Base-by-base conservation (phyloP, 2,888 invertebrate genomes). In the Dynastes grantii region DNA sequence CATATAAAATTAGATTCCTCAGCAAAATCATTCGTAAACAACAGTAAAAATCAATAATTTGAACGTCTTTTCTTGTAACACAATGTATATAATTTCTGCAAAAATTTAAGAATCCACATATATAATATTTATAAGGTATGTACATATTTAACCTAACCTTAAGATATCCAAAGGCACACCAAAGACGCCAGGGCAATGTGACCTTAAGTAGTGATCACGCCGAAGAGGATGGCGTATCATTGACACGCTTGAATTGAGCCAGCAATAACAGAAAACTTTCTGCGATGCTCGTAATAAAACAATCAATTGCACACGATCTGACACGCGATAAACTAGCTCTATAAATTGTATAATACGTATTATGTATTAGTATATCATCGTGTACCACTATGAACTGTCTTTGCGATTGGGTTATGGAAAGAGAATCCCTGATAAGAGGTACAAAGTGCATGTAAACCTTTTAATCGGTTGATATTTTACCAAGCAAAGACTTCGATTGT, bases 111-210 rank as follows among this genome's bases (percentile, higher is more conserved):
- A n/a, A n/a, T 37, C 32, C 32, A 32, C 32, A 32, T 32, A 32
- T 4, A 2, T 32, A 32, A 4, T 37, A 37, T n/a, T n/a, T n/a
- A n/a, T n/a, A n/a, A n/a, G n/a, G n/a, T n/a, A n/a, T n/a, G n/a
- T n/a, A 13, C 22, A 29, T 63, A 16, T 63, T 63, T 27, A 63
- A 63, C 13, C 29, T 63, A 29, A 13, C 45, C 45, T 45, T 55
- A 22, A 13, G n/a, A 55, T 65, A n/a, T 65, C 37, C 65, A 65
- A 65, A 65, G 65, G 37, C 65, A 40, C 3, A 8, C 37, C 65
- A 65, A 65, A 65, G 65, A 65, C 40, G 16, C 16, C 65, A 40
- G 65, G 45, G 2, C 65, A 65, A 65, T 37, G 65, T 65, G 65
- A 65, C 65, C 65, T 37, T 45, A 45, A 45, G 8, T 37, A n/a